Percentiles rank a stretch among this genome's conserved stretches.
These are phyloP conservation scores for Gavia stellata DNA, from an alignment of 2,113 vertebrate species.

Conservation along the genomic window DNA sequence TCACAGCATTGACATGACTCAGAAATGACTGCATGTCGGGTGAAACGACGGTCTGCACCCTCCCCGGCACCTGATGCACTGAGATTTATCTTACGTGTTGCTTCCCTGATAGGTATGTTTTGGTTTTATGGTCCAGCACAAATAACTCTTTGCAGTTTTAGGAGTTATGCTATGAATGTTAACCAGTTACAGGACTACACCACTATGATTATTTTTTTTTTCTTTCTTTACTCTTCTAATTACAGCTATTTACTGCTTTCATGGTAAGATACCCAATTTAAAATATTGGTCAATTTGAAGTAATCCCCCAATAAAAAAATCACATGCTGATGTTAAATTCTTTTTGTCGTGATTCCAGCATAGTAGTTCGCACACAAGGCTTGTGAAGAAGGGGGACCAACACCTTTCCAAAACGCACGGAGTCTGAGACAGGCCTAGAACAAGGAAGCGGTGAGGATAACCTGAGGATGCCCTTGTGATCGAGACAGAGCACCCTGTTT, in stretches of 20 bases:
- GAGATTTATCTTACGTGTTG: not conserved
- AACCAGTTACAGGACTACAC: not conserved
- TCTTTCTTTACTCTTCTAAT: not conserved
- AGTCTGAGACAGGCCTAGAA: too few species aligned
- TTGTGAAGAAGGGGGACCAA: not conserved
- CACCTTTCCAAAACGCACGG: not conserved
- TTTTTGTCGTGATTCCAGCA: not conserved
- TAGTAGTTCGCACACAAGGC: not conserved
- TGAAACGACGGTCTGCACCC: rapidly evolving
- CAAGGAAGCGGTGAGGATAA: not conserved
- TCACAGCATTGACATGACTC: rapidly evolving
- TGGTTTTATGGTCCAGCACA: not conserved
- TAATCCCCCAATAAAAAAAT: not conserved
- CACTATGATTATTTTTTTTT: too few species aligned
- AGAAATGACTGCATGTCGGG: not conserved
- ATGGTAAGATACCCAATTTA: not conserved
- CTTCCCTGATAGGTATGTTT: not conserved
- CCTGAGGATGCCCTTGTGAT: not conserved
- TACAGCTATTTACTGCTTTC: not conserved
- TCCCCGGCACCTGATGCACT: rapidly evolving
- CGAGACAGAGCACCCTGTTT: not conserved
- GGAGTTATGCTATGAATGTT: not conserved
- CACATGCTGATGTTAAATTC: not conserved
- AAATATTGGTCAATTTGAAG: not conserved
- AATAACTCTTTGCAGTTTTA: not conserved